Base-by-base conservation (phyloP, 2,888 invertebrate species). In the Copidosoma aretas region DNA sequence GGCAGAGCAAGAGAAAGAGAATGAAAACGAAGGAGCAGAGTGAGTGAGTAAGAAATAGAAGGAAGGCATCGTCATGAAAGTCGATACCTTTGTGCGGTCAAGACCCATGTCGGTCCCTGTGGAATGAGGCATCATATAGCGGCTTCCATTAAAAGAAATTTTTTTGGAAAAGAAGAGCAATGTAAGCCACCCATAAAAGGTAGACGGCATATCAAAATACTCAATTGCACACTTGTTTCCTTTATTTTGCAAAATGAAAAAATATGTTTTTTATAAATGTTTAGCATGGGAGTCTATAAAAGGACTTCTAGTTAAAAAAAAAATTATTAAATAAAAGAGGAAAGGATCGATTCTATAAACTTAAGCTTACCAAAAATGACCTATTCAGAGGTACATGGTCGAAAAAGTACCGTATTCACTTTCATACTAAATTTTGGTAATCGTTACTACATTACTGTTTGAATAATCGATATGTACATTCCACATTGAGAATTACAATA, bases 71-170 rank as follows among this genome's bases (percentile, higher is more conserved):
- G 63, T 46, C 69, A 70, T 73, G 76, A 75, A 74, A 76, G 75
- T 72, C 75, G 76, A 77, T 75, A 77, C 65, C 19, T 67, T 72
- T 72, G 72, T 70, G 66, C 63, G 59, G 65, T 64, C 61, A 32
- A 32, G 32, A 32, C 32, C 60, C 25, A 53, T 46, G 70, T 54
- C 70, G 70, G 66, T 32, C 41, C 25, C 24, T 66, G 25, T 60
- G 59, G 63, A 65, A 56, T 39, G 32, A 32, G 60, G 58, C 43
- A 59, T 60, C 53, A 41, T 39, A 24, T 25, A 56, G 49, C n/a
- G 41, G 49, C 46, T 59, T 39, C 19, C 21, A 58, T 65, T 61
- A 46, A 54, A 63, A 62, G 62, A 63, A 66, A 70, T 66, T 52
- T 17, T 49, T 41, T 25, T 19, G 41, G 39, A 72, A 63, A 68